These are phyloP conservation scores for Magallana nippona DNA, from an alignment of 2,888 invertebrate species.

Conservation along the genomic window DNA sequence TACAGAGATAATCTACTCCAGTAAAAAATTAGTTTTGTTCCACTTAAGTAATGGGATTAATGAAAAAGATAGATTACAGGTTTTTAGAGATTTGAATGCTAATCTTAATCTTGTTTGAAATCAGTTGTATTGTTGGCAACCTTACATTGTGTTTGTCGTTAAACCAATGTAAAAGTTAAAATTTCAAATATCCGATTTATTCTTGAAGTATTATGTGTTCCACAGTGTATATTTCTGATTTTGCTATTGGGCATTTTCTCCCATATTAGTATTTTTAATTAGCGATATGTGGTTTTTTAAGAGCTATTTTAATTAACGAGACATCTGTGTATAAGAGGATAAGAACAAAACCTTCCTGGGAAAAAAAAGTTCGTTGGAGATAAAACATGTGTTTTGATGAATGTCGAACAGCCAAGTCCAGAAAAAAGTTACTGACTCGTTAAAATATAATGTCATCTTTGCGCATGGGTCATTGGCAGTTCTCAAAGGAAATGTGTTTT, in stretches of 20 bases:
- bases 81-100: conserved; percentile 11
- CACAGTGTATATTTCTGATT: background rate
- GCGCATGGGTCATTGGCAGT: conserved; percentile 13
- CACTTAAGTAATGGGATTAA: conserved; percentile 27
- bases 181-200: conserved; percentile 25
- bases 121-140: conserved; percentile 26
- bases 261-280: background rate
- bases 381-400: background rate
- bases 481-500: conserved; percentile 27
- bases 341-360: conserved; percentile 5
- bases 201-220: background rate
- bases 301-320: background rate
- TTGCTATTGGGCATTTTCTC: background rate
- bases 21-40: conserved; percentile 32
- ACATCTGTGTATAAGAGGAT: conserved; percentile 15
- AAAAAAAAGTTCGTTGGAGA: background rate
- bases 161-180: conserved; percentile 32
- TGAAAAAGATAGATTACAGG: conserved; percentile 25
- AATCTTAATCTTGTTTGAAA: conserved; percentile 33
- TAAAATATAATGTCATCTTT: conserved; percentile 30
- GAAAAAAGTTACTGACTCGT: conserved; percentile 20
- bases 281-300: background rate
- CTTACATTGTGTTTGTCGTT: background rate
- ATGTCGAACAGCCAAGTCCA: background rate
- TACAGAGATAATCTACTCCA: conserved; percentile 9